Percentiles rank a stretch among this genome's conserved stretches.
phyloP scores from a whole-genome alignment of 2,888 invertebrate genomes.

The Lepidochrysops patricia region DNA sequence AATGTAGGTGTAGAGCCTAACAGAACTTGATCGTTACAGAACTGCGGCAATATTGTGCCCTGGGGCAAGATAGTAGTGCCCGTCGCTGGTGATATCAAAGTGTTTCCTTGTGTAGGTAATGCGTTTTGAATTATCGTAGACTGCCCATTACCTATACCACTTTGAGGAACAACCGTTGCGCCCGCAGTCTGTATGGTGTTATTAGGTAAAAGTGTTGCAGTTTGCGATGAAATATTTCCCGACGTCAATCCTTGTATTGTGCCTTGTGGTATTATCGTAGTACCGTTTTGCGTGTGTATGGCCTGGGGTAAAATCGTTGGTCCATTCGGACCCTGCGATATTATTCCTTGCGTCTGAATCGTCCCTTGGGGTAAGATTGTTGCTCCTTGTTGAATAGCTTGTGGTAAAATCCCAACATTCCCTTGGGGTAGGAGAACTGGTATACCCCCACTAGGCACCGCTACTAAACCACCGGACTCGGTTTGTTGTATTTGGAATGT shows the following conservation, averaged over 20 bases:
- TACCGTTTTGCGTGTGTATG: slow-evolving; percentile 73
- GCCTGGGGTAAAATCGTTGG: slow-evolving; percentile 77
- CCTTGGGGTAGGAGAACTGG: slow-evolving; percentile 72
- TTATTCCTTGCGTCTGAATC: slow-evolving; percentile 65
- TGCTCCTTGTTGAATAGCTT: slow-evolving; percentile 69
- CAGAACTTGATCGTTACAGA: slow-evolving; percentile 76
- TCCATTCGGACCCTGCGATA: slow-evolving; percentile 72
- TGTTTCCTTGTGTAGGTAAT: slow-evolving; percentile 69
- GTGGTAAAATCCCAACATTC: slow-evolving; percentile 67
- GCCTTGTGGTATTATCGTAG: slow-evolving; percentile 77
- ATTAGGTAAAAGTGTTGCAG: slow-evolving; percentile 54
- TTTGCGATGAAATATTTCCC: slow-evolving; percentile 55
- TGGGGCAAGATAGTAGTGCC: slow-evolving; percentile 78
- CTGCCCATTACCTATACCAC: slow-evolving; percentile 65
- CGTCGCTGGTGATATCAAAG: slow-evolving; percentile 64
- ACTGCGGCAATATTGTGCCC: slow-evolving; percentile 69
- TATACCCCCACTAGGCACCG: slow-evolving; percentile 75
- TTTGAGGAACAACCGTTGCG: slow-evolving; percentile 62
- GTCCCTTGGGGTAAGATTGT: slow-evolving; percentile 76
- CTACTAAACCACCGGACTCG: slow-evolving; percentile 75
- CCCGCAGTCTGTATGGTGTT: slow-evolving; percentile 55
- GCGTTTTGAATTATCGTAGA: slow-evolving; percentile 66
- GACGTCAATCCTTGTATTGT: slow-evolving; percentile 56
- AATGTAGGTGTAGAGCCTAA: slow-evolving; percentile 76
- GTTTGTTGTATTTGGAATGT: slow-evolving; percentile 77